A percentile compares a stretch with the other conserved stretches of the same genome.
Evolutionary conservation across 2,888 invertebrate species (phyloP).

Genomic region (Sabatieria punctata): DNA sequence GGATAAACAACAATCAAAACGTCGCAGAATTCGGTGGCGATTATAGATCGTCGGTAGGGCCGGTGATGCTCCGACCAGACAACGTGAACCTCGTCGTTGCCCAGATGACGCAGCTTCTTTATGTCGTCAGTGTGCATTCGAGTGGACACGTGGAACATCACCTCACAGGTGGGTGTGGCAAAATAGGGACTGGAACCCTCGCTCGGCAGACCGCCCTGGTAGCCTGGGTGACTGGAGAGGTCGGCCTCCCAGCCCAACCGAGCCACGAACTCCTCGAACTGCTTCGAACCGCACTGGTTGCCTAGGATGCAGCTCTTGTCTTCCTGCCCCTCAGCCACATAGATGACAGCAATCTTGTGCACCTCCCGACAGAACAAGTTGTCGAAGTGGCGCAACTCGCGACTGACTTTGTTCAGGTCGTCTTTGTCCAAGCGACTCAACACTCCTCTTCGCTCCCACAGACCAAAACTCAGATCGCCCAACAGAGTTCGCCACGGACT

Average conservation of each 20-base stretch:
- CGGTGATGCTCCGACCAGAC: conserved; percentile 96
- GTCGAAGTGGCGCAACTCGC: conserved; percentile 82
- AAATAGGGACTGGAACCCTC: conserved; percentile 63
- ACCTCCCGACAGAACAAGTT: conserved; percentile 55
- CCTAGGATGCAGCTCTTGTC: conserved; percentile 80
- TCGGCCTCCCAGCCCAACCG: conserved; percentile 50
- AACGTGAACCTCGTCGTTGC: conserved; percentile 72
- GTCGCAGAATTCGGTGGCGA: conserved; percentile 98
- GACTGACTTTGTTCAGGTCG: no score
- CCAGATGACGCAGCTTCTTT: conserved; percentile 29
- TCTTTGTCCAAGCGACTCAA: not conserved
- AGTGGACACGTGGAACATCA: conserved; percentile 92
- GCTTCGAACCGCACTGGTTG: conserved; percentile 75
- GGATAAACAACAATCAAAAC: conserved; percentile 92
- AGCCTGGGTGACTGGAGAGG: conserved; percentile 80
- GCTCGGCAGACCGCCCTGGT: conserved; percentile 77
- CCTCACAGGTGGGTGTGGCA: conserved; percentile 78
- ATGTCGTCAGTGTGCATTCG: conserved; percentile 56
- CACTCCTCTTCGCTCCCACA: not conserved
- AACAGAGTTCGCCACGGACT: not conserved
- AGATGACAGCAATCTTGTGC: conserved; percentile 91
- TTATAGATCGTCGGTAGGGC: conserved; percentile 83
- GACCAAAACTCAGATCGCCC: not conserved
- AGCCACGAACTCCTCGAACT: conserved; percentile 55
- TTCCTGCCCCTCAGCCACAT: conserved; percentile 88